Evolutionary conservation across 2,113 vertebrate genomes (phyloP).

Genomic region (Cephalopholis sonnerati): DNA sequence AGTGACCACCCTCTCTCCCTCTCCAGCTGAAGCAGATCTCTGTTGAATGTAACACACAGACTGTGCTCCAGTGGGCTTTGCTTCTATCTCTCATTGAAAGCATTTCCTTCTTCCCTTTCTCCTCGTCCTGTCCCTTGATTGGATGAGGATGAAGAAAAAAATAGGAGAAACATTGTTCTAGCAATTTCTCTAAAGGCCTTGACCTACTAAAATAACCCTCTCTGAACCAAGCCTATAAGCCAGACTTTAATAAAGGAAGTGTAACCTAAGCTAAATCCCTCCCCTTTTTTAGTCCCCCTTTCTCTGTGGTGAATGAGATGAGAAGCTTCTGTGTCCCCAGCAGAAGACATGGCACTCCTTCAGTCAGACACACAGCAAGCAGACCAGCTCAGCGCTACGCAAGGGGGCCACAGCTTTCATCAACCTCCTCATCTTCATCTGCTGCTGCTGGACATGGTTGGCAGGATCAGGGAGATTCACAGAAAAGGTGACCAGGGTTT

Average conservation of each 20-base stretch:
- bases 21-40: not conserved
- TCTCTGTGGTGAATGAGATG: slow-evolving; percentile 15
- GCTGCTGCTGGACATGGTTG: slow-evolving; percentile 30
- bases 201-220: slow-evolving; percentile 39
- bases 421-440: slow-evolving; percentile 17
- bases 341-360: slow-evolving; percentile 47
- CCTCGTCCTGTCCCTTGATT: slow-evolving; percentile 2
- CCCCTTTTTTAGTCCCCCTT: slow-evolving; percentile 3
- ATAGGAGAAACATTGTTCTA: not conserved
- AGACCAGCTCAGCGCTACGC: slow-evolving; percentile 33
- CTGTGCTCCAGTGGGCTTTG: not conserved
- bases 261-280: slow-evolving; percentile 52
- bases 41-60: not conserved
- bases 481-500: not conserved
- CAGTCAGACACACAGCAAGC: slow-evolving; percentile 40
- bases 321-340: slow-evolving; percentile 33
- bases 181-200: slow-evolving; percentile 28
- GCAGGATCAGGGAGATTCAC: slow-evolving; percentile 18
- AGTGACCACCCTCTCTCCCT: not conserved
- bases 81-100: slow-evolving; percentile 1
- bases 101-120: not conserved
- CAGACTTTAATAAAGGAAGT: slow-evolving; percentile 23
- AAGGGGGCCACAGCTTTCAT: not conserved
- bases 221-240: slow-evolving; percentile 30
- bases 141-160: not conserved